Base-by-base conservation (phyloP, 2,113 vertebrate genomes). In the Neopipo cinnamomea region DNA sequence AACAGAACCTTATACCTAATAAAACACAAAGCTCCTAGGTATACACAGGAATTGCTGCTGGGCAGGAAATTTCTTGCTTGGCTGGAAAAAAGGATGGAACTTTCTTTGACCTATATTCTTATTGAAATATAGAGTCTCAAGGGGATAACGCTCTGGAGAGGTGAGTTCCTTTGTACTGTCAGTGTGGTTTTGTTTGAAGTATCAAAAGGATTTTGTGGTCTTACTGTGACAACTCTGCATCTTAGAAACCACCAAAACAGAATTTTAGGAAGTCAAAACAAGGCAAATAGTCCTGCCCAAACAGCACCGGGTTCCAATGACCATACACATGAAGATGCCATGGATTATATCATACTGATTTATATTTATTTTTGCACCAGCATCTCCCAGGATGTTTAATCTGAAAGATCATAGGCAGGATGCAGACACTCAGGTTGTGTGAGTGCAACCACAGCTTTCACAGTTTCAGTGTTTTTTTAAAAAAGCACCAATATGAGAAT, bases 251-350 rank as follows among this genome's bases (percentile, higher is more conserved):
- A 20, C 31, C 24, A 41, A 22, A 41, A 41, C 13, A 42, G 50
- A 61, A 25, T 58, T 59, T 62, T 19, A 27, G 23, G 30, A 81
- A 93, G 30, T 17, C 16, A 78, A 82, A 91, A 37, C 27, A 68
- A 58, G 12, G 14, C 8, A 61, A 37, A 44, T 5, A 2, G 3
- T 47, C 9, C 65, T 63, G 27, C 19, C 19, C 27, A 67, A 33
- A 77, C 3, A 49, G 31, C 7, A 39, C 3, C 0, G 1, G 21
- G 17, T 63, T 84, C 21, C 35, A 65, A 21, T 4, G 33, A 33
- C 15, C 12, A 11, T 9, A 62, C 8, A 28, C 17, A 72, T 6
- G 42, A 83, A 80, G 42, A 73, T 21, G 8, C 13, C n/a, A 12
- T 22, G 37, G 28, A 66, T 53, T n/a, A 68, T 35, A 75, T 22